A percentile compares a stretch with the other conserved stretches of the same genome.
These are phyloP conservation scores for Drosophila ironensis DNA, from an alignment of 1,140 invertebrate genomes.

Conservation along the genomic window DNA sequence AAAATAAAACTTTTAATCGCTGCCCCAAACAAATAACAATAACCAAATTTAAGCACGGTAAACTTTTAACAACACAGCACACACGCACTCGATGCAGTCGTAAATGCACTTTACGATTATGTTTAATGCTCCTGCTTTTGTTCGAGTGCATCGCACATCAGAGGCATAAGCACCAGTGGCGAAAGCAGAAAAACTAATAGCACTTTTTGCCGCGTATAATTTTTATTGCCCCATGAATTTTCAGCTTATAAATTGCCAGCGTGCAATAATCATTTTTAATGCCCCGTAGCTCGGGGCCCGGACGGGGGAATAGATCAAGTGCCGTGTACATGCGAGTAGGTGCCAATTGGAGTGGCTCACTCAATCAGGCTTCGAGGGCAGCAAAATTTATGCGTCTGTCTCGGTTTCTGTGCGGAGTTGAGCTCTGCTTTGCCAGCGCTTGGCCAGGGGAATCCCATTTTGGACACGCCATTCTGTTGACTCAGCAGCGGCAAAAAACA, in stretches of 20 bases:
- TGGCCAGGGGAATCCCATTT: conserved; percentile 15
- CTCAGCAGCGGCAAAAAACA: conserved; percentile 57
- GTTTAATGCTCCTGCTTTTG: conserved; percentile 40
- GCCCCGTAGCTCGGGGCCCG: not conserved
- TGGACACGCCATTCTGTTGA: conserved; percentile 67
- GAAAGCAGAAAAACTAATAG: conserved; percentile 33
- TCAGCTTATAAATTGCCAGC: conserved; percentile 50
- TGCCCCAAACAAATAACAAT: conserved; percentile 39
- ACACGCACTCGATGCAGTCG: conserved; percentile 10
- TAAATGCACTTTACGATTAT: conserved; percentile 50
- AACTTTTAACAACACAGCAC: conserved; percentile 32
- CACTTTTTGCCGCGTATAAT: conserved; percentile 33
- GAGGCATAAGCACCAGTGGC: not conserved
- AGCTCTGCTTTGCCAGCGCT: conserved; percentile 9
- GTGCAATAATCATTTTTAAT: conserved; percentile 42
- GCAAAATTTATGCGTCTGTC: conserved; percentile 38
- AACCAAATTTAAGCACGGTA: conserved; percentile 41
- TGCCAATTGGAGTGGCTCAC: conserved; percentile 59
- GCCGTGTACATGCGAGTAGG: conserved; percentile 57
- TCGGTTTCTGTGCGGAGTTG: conserved; percentile 1
- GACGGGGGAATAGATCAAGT: conserved; percentile 21
- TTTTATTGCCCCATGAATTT: conserved; percentile 48
- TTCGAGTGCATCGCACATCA: conserved; percentile 25
- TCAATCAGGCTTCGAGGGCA: conserved; percentile 55
- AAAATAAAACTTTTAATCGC: conserved; percentile 53